These are phyloP conservation scores for Malacoraja senta DNA, from an alignment of 2,797 vertebrate species.

Conservation along the genomic window DNA sequence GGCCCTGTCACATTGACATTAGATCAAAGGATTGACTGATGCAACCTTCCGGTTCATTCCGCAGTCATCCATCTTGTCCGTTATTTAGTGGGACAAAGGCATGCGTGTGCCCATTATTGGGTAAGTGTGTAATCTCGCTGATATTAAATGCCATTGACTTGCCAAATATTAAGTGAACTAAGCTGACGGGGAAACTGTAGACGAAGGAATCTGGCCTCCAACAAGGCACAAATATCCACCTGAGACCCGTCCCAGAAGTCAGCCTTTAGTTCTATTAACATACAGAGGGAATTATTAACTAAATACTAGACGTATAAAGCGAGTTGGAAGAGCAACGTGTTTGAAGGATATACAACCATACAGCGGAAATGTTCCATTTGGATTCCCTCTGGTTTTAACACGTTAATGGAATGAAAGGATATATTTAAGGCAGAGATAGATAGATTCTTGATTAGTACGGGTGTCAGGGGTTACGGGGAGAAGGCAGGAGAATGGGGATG, in stretches of 20 bases:
- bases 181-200: neutral
- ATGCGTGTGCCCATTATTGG: neutral
- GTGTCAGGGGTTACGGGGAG: too few species aligned
- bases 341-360: neutral
- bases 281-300: neutral
- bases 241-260: neutral
- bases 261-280: neutral
- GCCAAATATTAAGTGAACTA: neutral
- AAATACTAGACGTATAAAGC: neutral
- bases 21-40: neutral
- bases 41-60: neutral
- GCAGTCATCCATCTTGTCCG: neutral
- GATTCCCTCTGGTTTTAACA: neutral
- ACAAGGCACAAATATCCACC: neutral
- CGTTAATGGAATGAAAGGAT: neutral
- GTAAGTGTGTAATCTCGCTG: neutral
- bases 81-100: neutral
- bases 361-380: neutral
- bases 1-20: neutral
- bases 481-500: too few species aligned
- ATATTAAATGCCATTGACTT: slow-evolving; percentile 15
- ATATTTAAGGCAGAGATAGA: too few species aligned
- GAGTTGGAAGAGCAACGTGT: neutral
- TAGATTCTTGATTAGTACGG: too few species aligned
- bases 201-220: neutral